These are phyloP conservation scores for Hippocampus kuda DNA, from an alignment of 2,797 vertebrate species.

Conservation along the genomic window DNA sequence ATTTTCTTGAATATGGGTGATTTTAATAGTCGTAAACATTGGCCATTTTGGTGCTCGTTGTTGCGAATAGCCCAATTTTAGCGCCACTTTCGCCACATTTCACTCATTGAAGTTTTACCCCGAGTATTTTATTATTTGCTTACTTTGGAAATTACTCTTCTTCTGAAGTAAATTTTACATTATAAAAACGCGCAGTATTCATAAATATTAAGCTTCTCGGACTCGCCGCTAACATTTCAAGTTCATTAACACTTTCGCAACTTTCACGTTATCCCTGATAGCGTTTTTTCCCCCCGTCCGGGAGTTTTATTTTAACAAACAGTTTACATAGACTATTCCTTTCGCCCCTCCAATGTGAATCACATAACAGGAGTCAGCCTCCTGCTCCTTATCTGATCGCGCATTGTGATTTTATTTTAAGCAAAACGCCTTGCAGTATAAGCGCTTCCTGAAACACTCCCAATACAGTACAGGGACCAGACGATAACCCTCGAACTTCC, in stretches of 20 bases:
- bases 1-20: background rate
- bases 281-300: too few species aligned
- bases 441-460: constrained; percentile 54
- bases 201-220: background rate
- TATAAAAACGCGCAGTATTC: background rate
- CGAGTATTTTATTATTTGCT: background rate
- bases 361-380: constrained; percentile 48
- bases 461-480: constrained; percentile 51
- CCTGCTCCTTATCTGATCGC: constrained; percentile 56
- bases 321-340: constrained; percentile 55
- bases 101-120: background rate
- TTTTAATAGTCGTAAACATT: background rate
- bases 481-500: constrained; percentile 48
- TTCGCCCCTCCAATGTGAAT: constrained; percentile 46
- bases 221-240: background rate
- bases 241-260: background rate
- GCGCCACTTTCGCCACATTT: constrained; percentile 1
- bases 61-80: background rate
- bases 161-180: background rate
- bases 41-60: background rate
- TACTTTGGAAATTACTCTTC: background rate
- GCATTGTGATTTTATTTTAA: constrained; percentile 69
- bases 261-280: background rate
- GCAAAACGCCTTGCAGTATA: constrained; percentile 50
- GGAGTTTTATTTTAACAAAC: constrained; percentile 25